A percentile compares a stretch with the other conserved stretches of the same genome.
These are phyloP conservation scores for Eulemur macaco DNA, from an alignment of 2,113 vertebrate species.

Conservation along the genomic window DNA sequence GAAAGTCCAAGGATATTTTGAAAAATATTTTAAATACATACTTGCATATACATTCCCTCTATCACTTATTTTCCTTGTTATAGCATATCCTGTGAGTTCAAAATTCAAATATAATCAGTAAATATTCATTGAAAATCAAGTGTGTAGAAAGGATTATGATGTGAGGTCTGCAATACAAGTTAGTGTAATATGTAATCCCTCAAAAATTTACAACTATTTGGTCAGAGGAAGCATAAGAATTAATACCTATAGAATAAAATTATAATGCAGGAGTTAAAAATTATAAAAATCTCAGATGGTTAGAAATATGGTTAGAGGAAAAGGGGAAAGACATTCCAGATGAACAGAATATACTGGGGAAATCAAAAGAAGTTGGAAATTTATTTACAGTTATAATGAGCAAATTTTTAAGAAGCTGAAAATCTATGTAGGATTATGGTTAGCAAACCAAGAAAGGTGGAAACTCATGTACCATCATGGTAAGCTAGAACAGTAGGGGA, in stretches of 20 bases:
- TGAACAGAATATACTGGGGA: neutral
- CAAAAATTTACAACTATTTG: neutral
- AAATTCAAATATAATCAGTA: conserved; percentile 21
- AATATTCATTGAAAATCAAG: conserved; percentile 35
- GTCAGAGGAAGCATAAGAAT: neutral
- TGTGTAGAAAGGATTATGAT: neutral
- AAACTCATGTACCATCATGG: neutral
- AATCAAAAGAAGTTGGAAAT: neutral
- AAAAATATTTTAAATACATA: neutral
- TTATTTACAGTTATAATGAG: neutral
- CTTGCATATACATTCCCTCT: neutral
- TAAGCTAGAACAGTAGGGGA: neutral
- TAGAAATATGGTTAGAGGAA: conserved; percentile 16
- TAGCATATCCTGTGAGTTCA: neutral
- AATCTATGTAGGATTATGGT: neutral
- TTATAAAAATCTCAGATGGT: neutral
- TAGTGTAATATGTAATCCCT: neutral
- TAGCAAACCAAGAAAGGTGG: neutral
- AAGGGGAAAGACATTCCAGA: neutral
- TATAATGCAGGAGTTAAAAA: neutral
- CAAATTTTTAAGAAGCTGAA: conserved; percentile 4
- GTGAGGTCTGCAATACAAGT: neutral
- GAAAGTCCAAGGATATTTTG: neutral
- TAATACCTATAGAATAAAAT: neutral
- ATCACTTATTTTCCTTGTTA: conserved; percentile 15